phyloP scores from a whole-genome alignment of 2,113 vertebrate species.

The Mobula hypostoma region DNA sequence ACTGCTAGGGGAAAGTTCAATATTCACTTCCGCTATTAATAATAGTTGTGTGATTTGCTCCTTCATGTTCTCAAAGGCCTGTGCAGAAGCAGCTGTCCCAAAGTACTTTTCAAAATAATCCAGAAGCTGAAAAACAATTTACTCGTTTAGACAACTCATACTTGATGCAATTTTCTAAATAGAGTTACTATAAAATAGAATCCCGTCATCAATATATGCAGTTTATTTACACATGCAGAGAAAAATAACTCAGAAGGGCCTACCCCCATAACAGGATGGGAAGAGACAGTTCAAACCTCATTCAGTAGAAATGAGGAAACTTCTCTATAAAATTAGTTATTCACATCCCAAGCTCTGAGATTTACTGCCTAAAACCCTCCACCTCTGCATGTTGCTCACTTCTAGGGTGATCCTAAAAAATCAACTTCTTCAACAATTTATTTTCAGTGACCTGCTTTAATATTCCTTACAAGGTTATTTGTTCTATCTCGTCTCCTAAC shows the following conservation, averaged over 20 bases:
- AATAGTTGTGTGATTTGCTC: constrained; percentile 70
- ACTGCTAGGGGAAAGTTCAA: constrained; percentile 48
- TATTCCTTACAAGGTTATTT: background rate
- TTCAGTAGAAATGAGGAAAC: background rate
- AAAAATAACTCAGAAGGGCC: background rate
- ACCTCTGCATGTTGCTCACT: too few relatives aligned
- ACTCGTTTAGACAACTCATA: background rate
- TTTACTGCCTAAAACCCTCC: background rate
- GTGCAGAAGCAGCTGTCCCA: constrained; percentile 54
- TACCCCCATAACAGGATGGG: background rate
- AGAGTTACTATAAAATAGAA: background rate
- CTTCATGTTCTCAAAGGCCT: constrained; percentile 68
- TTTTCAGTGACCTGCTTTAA: background rate
- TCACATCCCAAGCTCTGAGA: background rate
- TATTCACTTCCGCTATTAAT: constrained; percentile 59
- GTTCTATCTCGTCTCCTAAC: background rate
- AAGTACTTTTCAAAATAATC: constrained; percentile 72
- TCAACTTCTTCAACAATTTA: background rate
- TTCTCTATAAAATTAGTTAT: too few relatives aligned
- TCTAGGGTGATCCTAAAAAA: background rate
- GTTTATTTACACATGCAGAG: background rate
- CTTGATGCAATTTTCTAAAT: background rate
- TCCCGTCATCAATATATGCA: background rate
- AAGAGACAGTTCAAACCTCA: background rate
- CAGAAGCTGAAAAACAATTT: constrained; percentile 61